Evolutionary conservation across 2,797 vertebrate species (phyloP), one percentile per base, ranked within the genome.

Genomic region (Gadopsis bispinosus): DNA sequence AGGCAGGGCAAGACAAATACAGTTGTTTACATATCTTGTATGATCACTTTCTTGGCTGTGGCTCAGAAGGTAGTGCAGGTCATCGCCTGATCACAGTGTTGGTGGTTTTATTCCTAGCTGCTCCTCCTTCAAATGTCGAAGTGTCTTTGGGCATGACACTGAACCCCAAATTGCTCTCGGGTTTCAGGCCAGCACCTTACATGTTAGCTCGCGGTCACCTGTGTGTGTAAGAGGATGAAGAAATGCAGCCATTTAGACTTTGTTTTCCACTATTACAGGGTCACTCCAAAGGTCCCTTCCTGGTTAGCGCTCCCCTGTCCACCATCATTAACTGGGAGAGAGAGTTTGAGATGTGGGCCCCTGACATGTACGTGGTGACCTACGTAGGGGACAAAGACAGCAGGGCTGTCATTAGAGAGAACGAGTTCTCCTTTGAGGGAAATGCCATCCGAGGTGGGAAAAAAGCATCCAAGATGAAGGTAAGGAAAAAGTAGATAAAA

Each of bases 301-400:
- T 99, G 87, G 98, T 99, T 84, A 99, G 98, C 8, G 98, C 98
- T 16, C 98, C 98, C 0, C 93, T 99, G 73, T 99, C 98, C 82
- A 99, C 98, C 81, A 99, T 99, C 90, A 99, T 99, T 90, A 99
- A 99, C 93, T 99, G 98, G 98, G 98, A 99, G 81, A 94, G 98
- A 66, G 98, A 99, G 91, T 99, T 99, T 94, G 98, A 99, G 92
- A 96, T 99, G 97, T 99, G 98, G 98, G 98, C 98, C 16, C 98
- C 98, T 1, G 98, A 99, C 87, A 98, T 99, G 96, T 99, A 99
- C 0, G 98, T 99, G 68, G 98, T 99, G 70, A 99, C 98, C 19
- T 99, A 99, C 0, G 96, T 99, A 0, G 98, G 98, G 0, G 98
- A 99, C 91, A 99, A 99, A 91, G 98, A 99, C 93, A 99, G 98